Base-by-base conservation (phyloP, 2,113 vertebrate genomes). In the Microtus montanus region DNA sequence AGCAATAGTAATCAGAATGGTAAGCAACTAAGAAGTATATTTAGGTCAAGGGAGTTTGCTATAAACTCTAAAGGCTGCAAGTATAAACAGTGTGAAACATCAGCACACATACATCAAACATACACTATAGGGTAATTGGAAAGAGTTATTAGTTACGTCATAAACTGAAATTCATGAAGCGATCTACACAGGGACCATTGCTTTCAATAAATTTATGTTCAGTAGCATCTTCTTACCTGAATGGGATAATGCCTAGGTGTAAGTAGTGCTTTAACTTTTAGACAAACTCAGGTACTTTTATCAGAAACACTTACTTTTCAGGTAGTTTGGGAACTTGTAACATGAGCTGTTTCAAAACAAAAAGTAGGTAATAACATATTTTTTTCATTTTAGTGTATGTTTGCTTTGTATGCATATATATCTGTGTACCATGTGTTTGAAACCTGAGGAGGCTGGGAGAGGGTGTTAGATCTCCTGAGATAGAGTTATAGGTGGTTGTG, bases 1-100 rank as follows among this genome's bases (percentile, higher is more conserved):
- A 96, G 97, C 97, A 98, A 17, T 95, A 99, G 98, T 92, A 98
- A 98, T 92, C 99, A 99, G 89, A 99, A 99, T 2, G 99, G 99
- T 99, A 95, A 98, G 99, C 35, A 54, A 1, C n/a, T 24, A 0
- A 41, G 63, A 86, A 63, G 3, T 63, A 26, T 24, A 49, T 52
- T 22, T 73, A 1, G 78, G 35, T 79, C 58, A 20, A 4, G 30
- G 64, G 38, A 83, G 19, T 83, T 80, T 7, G 28, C 9, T 91
- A 19, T 66, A 63, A 33, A 33, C 28, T 88, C 58, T 61, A 20
- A 20, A 49, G 12, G 44, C 84, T 44, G 63, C 26, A 83, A 86
- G 35, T 63, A 0, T 70, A 82, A 92, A 77, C 83, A 79, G 41
- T 7, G 61, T 41, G 41, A 79, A 90, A 79, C 4, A 61, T 77